Evolutionary conservation across 2,888 invertebrate genomes (phyloP), one percentile per base, ranked within the genome.

Genomic region (Hirtodrosophila cameraria): DNA sequence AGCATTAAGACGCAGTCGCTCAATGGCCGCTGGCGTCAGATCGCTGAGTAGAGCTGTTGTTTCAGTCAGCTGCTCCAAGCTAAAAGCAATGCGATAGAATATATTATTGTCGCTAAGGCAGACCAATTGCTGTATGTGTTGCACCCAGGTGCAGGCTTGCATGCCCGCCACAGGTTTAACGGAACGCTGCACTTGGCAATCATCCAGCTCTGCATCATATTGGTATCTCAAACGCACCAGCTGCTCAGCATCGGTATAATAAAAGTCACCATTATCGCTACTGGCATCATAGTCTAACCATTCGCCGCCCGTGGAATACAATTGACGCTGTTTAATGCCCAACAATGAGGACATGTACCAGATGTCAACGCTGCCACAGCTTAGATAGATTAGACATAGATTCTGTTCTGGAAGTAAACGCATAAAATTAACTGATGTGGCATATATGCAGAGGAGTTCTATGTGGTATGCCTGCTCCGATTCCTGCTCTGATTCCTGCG

Each of bases 41-140:
- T 88, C 86, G 9, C 67, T 18, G 35, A 71, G 42, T 38, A 27
- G 54, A 5, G 53, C 27, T 2, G 28, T 31, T 3, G 38, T 6
- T 18, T 18, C 16, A 1, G 27, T 6, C 3, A 25, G 13, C 3
- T 53, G 31, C 1, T 43, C 11, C 36, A 12, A 6, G 7, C 41
- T 50, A 1, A 82, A 85, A 2, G 36, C 38, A n/a, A 85, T 80
- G 12, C 73, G 72, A 66, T 90, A 89, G 41, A 90, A 90, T 7
- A 90, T 86, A 41, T 90, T 90, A 53, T 90, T 90, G 28, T 86
- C 83, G 52, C 88, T 90, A 8, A 90, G 68, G 23, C 90, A 90
- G 25, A 90, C 82, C 12, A 90, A 61, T 48, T 85, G 87, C 3
- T 84, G 62, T 13, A 81, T 77, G 8, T 79, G 71, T 9, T 80